Base-by-base conservation (phyloP, 2,888 invertebrate genomes). In the Lithophane socia region DNA sequence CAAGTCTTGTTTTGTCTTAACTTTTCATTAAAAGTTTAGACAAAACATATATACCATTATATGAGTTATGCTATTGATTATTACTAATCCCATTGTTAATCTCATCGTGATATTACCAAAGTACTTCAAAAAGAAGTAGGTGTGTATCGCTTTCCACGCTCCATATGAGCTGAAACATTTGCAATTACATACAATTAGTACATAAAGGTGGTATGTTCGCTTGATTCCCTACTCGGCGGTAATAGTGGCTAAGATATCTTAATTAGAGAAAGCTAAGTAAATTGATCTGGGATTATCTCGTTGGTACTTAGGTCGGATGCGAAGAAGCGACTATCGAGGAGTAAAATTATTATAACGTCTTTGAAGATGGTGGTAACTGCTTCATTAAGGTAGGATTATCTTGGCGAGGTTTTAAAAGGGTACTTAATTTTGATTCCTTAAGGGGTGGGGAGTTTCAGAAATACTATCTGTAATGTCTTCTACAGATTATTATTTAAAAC, bases 211-310 rank as follows among this genome's bases (percentile, higher is more conserved):
- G 64, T 71, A 47, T 71, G 69, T 73, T 64, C 47, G 58, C 64
- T 81, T 13, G 52, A 60, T 65, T 42, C 82, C 85, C 49, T 74
- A 66, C 78, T 42, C 52, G 61, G 61, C 24, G 37, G 61, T 65
- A 69, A 74, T 64, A 82, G 44, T 61, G 29, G 71, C 18, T 29
- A 37, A 78, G 71, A 74, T 82, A 77, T 85, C 85, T 82, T 83
- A 85, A 83, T 83, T 85, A 82, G 82, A 71, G 82, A 83, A 85
- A 83, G 68, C 68, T 21, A 58, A 61, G 60, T 85, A 70, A 83
- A 83, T 85, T 83, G 85, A 83, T 80, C 69, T 63, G 54, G 56
- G 44, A 85, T 82, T 81, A 83, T 77, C 82, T 83, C 18, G 64
- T 47, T 13, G n/a, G 56, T 68, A 82, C 64, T 79, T 37, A 37